phyloP scores from a whole-genome alignment of 2,113 vertebrate species.

The Geococcyx californianus region DNA sequence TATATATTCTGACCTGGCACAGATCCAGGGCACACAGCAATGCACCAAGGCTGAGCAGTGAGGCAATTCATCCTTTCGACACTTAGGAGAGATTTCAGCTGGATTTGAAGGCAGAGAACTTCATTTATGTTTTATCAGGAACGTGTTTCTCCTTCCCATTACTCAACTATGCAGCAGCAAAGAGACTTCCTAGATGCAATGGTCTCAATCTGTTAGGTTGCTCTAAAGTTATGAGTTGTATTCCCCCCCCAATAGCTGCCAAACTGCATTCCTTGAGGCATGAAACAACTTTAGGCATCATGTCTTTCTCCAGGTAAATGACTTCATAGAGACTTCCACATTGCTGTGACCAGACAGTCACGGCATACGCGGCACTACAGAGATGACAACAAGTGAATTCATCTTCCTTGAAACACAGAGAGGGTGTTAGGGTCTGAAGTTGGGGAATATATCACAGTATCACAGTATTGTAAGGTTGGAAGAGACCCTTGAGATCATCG shows the following conservation, averaged over 20 bases:
- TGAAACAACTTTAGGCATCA: not conserved
- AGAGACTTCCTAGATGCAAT: not conserved
- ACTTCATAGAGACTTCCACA: not conserved
- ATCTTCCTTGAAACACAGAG: not conserved
- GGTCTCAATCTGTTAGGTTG: not conserved
- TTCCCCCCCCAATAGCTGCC: not conserved
- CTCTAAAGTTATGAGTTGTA: not conserved
- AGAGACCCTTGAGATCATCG: too few relatives aligned
- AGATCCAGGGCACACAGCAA: not conserved
- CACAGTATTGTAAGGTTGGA: too few relatives aligned
- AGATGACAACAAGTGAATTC: not conserved
- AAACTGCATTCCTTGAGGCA: not conserved
- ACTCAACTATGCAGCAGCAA: not conserved
- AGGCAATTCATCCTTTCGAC: not conserved
- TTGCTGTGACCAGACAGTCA: not conserved
- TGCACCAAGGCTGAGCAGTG: not conserved
- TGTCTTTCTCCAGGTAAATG: not conserved
- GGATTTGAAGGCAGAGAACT: not conserved
- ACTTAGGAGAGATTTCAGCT: not conserved
- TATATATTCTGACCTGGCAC: not conserved
- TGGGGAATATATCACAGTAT: too few relatives aligned
- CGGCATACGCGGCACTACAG: not conserved
- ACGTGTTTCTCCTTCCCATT: not conserved
- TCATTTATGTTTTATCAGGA: slow-evolving; percentile 15
- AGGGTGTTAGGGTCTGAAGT: not conserved